Percentiles rank a stretch among this genome's conserved stretches.
phyloP scores from a whole-genome alignment of 2,797 vertebrate genomes.

The Rousettus madagascariensis region DNA sequence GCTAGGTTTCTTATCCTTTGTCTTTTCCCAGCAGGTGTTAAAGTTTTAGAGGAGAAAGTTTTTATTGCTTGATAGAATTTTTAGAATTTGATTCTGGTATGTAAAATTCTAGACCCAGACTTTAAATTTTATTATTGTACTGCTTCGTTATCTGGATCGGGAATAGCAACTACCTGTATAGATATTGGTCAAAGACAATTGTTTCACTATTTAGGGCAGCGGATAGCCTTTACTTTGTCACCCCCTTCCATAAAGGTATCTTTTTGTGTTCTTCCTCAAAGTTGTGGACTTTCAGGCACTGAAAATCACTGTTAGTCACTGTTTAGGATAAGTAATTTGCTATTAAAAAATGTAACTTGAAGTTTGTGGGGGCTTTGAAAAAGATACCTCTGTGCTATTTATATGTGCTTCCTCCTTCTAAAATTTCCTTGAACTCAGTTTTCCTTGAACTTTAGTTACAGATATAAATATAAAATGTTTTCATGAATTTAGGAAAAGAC shows the following conservation, averaged over 20 bases:
- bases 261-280: not conserved
- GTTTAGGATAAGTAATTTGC: not conserved
- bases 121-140: not conserved
- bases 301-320: not conserved
- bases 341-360: not conserved
- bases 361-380: not conserved
- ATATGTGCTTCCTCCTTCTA: not conserved
- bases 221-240: not conserved
- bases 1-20: not conserved
- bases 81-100: not conserved
- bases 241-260: not conserved
- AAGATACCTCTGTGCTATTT: constrained; percentile 1
- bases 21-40: not conserved
- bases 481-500: constrained; percentile 14
- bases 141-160: not conserved
- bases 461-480: not conserved
- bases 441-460: not conserved
- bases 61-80: not conserved
- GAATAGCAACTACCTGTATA: not conserved
- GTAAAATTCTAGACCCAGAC: not conserved
- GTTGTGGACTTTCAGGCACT: not conserved
- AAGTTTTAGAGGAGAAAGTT: not conserved
- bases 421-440: not conserved
- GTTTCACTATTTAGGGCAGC: not conserved
- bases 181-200: not conserved